Base-by-base conservation (phyloP, 2,797 vertebrate genomes). In the Melanotaenia maccullochi region DNA sequence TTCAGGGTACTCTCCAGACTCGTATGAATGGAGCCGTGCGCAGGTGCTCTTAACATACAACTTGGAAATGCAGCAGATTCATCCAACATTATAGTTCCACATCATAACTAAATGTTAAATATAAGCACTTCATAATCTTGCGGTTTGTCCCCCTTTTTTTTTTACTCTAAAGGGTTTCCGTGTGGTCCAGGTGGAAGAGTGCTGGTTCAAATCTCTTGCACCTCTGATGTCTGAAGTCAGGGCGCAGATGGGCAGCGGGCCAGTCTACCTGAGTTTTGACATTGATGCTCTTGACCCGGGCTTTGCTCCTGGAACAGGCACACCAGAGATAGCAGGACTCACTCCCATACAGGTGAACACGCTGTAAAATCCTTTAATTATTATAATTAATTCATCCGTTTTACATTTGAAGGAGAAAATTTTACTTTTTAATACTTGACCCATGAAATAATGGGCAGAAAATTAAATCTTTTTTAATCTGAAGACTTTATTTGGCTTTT, bases 311-410 rank as follows among this genome's bases (percentile, higher is more conserved):
- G 97, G 97, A 54, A 99, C 97, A 0, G 97, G 98, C 5, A 97
- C 97, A 0, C 97, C 97, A 0, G 98, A 99, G 92, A 96, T 96
- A 0, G 97, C 96, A 0, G 97, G 98, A 4, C 97, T 99, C 12
- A 98, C 96, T 0, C 91, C 97, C 0, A 94, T 90, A 2, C 98
- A 99, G 97, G 98, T 99, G 75, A 87, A 47, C 2, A 35, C 4
- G 14, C n/a, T 18, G n/a, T 2, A 30, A 20, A 47, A 52, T 20
- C 22, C 24, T 25, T 61, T 52, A 25, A 25, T 35, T 51, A 32
- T 1, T 33, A 1, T 0, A 12, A 11, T 44, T 18, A 60, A 18
- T 35, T 12, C 33, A 28, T 3, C 22, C 22, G 13, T 6, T 56
- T 12, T 0, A 42, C 40, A 42, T 42, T 16, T 16, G 4, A 42